Base-by-base conservation (phyloP, 2,113 vertebrate genomes). In the Brevimyrus niger region DNA sequence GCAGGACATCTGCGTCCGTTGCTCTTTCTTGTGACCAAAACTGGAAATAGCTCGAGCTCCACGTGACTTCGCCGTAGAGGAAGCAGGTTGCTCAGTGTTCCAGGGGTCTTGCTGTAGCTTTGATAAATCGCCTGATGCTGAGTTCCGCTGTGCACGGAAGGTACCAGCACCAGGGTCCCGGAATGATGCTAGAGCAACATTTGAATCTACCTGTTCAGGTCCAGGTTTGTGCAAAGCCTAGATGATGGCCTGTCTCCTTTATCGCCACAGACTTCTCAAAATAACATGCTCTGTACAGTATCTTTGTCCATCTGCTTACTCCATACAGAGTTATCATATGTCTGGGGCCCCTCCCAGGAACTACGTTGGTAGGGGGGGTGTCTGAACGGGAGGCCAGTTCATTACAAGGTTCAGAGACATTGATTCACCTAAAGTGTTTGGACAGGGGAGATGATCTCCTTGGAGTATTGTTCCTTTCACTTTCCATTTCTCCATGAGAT, bases 41-140 rank as follows among this genome's bases (percentile, higher is more conserved):
- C 69, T 53, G 86, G 27, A 51, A 53, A 50, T 53, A 53, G 42
- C 5, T 61, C 38, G 31, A 86, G 69, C 15, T 44, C 55, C 88
- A 31, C 51, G 13, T 65, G 31, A 88, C 35, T 53, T 38, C n/a
- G 9, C 88, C 91, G 87, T 83, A 80, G 89, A 51, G 46, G 61
- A 92, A 80, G 51, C 17, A 86, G 89, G 55, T 38, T 58, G 73
- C 88, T 27, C 88, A 84, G 80, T 89, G 86, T 91, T 91, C 86
- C 65, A 89, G 89, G 23, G 91, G 58, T 88, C 91, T 65, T 90
- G 87, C 89, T 89, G 76, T 44, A 88, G 31, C 58, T 82, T 7
- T 38, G 31, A 76, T 76, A 7, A 76, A 76, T 76, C 15, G 38
- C 69, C 69, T 76, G 38, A 42, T 38, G 69, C 69, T 42, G 69